Evolutionary conservation across 2,113 vertebrate species (phyloP).

Genomic region (Lethenteron camtschaticum): DNA sequence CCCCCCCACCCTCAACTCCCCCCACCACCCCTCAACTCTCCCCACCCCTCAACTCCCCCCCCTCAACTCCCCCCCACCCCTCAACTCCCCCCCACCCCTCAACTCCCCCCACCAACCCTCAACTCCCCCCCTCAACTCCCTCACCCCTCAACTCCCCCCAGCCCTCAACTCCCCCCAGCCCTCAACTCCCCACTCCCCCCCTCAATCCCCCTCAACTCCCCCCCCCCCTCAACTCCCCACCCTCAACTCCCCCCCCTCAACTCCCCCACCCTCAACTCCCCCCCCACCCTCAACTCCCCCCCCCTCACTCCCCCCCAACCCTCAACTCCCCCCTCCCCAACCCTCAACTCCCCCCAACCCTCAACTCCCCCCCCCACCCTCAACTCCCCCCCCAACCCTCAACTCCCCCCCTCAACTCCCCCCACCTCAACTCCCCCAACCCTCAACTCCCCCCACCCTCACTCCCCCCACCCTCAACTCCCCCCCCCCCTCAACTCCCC

Average conservation of each 20-base stretch:
- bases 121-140: too few species aligned
- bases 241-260: not conserved
- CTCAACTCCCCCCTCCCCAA: not conserved
- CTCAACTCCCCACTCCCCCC: not conserved
- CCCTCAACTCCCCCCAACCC: not conserved
- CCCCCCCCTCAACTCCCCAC: not conserved
- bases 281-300: not conserved
- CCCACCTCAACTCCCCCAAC: not conserved
- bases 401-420: not conserved
- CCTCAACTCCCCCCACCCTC: not conserved
- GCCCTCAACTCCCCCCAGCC: not conserved
- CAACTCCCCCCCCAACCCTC: not conserved
- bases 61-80: too few species aligned
- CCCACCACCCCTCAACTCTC: too few species aligned
- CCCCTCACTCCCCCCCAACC: not conserved
- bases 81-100: not conserved
- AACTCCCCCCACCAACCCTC: not conserved
- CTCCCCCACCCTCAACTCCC: not conserved
- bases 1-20: too few species aligned
- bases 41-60: too few species aligned
- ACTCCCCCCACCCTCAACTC: not conserved
- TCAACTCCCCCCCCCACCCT: not conserved
- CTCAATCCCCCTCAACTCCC: not conserved
- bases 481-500: not conserved
- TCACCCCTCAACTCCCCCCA: not conserved